Conservation (phyloP, 2,888 invertebrate genomes). For the Ophion ellenae region DNA sequence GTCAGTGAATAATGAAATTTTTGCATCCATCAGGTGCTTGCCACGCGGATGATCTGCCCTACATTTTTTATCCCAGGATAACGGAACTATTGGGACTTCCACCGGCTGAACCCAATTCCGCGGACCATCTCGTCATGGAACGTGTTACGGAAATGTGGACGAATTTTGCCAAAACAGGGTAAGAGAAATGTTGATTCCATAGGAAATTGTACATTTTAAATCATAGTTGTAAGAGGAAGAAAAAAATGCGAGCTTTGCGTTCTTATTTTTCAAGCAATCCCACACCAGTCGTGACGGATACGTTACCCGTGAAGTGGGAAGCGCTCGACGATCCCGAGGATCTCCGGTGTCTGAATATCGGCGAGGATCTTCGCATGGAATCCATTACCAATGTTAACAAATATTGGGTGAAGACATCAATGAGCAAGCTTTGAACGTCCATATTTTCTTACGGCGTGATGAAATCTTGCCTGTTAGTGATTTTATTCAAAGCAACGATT, state of each 20-base stretch:
- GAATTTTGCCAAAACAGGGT: conserved; percentile 81
- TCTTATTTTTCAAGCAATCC: conserved; percentile 73
- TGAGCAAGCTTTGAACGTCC: conserved; percentile 38
- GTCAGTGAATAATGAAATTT: background rate
- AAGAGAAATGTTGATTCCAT: conserved; percentile 15
- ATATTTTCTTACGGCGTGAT: background rate
- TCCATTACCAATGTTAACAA: conserved; percentile 60
- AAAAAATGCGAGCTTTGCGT: background rate
- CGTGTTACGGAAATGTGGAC: conserved; percentile 79
- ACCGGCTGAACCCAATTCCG: conserved; percentile 42
- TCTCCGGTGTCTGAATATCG: conserved; percentile 74
- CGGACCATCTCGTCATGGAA: conserved; percentile 71
- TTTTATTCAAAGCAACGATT: no score
- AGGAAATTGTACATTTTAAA: background rate
- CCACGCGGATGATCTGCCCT: conserved; percentile 76
- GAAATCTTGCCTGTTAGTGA: no score
- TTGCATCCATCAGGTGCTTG: conserved; percentile 31
- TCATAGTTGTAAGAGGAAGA: background rate
- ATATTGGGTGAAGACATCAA: conserved; percentile 25
- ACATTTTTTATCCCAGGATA: conserved; percentile 73
- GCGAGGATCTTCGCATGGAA: conserved; percentile 71
- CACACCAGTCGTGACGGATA: conserved; percentile 71
- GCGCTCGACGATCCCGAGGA: conserved; percentile 69
- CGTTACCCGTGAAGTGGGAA: conserved; percentile 74
- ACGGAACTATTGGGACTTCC: conserved; percentile 55